Percentiles rank a stretch among this genome's conserved stretches.
Conservation (phyloP, 2,888 invertebrate genomes). For the Mythimna vitellina region DNA sequence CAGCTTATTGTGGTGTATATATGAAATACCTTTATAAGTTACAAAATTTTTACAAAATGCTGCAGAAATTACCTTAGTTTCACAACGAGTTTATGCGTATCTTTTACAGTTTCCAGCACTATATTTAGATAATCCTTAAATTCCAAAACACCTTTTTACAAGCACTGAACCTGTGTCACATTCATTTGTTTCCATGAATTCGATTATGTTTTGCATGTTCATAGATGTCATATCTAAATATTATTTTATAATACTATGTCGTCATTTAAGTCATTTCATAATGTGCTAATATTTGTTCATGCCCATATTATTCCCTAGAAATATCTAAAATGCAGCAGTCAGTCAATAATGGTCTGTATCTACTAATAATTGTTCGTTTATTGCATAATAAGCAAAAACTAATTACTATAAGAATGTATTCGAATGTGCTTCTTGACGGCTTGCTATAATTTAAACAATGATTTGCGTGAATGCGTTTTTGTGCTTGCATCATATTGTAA, state of each 20-base stretch:
- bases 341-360: slow-evolving; percentile 73
- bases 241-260: slow-evolving; percentile 8
- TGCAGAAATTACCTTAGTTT: neutral
- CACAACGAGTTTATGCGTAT: neutral
- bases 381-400: slow-evolving; percentile 39
- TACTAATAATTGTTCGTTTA: slow-evolving; percentile 53
- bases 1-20: neutral
- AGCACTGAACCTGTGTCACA: slow-evolving; percentile 4
- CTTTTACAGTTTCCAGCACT: slow-evolving; percentile 2
- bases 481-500: slow-evolving; percentile 14
- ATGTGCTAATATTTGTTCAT: slow-evolving; percentile 42
- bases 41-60: neutral
- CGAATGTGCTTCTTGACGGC: slow-evolving; percentile 32
- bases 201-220: slow-evolving; percentile 23
- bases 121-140: neutral
- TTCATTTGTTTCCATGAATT: slow-evolving; percentile 29
- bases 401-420: slow-evolving; percentile 35
- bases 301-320: slow-evolving; percentile 32
- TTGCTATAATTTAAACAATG: slow-evolving; percentile 28
- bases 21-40: no score
- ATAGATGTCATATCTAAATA: slow-evolving; percentile 24
- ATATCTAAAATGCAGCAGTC: slow-evolving; percentile 80
- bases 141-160: slow-evolving; percentile 3
- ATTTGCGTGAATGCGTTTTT: slow-evolving; percentile 33
- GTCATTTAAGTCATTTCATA: slow-evolving; percentile 23